Evolutionary conservation across 2,888 invertebrate species (phyloP).

Genomic region (Vannuccia rotundouncinata): DNA sequence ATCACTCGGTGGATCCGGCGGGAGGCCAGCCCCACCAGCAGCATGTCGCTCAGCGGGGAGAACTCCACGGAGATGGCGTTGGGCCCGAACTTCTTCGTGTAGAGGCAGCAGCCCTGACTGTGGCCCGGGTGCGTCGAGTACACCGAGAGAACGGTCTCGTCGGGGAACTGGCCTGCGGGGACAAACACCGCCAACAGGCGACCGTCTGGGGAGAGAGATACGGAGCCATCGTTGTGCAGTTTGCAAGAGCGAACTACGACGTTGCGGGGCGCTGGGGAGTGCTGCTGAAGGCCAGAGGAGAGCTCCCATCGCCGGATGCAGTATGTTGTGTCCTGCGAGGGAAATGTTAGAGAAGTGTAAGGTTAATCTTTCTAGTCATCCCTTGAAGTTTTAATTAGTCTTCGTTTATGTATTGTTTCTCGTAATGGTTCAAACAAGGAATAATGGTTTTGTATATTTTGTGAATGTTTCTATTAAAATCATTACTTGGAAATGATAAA

Average conservation of each 20-base stretch:
- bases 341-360: too few species aligned
- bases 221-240: constrained; percentile 70
- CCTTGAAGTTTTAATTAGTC: too few species aligned
- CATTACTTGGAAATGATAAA: too few species aligned
- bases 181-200: constrained; percentile 69
- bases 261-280: constrained; percentile 58
- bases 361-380: too few species aligned
- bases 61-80: constrained; percentile 76
- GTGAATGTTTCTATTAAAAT: too few species aligned
- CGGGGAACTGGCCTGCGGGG: constrained; percentile 63
- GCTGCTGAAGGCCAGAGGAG: background rate
- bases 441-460: too few species aligned
- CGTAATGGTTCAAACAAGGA: too few species aligned
- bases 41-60: constrained; percentile 72
- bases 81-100: constrained; percentile 65
- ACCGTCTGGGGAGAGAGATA: constrained; percentile 70
- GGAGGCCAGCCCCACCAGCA: constrained; percentile 72
- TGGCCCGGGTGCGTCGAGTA: constrained; percentile 69
- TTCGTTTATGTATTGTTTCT: too few species aligned
- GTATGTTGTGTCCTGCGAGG: constrained; percentile 60
- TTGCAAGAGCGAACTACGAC: constrained; percentile 73
- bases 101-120: constrained; percentile 69
- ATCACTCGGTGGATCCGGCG: constrained; percentile 55
- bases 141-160: constrained; percentile 71
- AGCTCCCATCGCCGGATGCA: constrained; percentile 80